Conservation (phyloP, 2,888 invertebrate species). For the Elysia crispata region DNA sequence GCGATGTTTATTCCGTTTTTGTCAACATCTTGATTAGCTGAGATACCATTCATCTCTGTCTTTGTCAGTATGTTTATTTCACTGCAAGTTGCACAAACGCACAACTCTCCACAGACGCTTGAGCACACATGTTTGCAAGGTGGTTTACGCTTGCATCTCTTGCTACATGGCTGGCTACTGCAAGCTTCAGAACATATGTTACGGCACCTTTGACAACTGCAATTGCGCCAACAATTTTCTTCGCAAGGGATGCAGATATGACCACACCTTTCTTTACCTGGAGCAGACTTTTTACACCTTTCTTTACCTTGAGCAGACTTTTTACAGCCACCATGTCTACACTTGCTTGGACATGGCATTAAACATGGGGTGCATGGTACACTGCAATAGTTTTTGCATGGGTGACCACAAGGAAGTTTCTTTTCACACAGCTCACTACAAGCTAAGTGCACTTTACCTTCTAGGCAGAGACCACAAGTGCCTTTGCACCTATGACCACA, state of each 20-base stretch:
- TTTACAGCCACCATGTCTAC: constrained; percentile 29
- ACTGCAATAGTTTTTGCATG: constrained; percentile 41
- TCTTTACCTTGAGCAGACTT: neutral
- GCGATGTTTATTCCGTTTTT: too few relatives aligned
- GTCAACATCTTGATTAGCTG: neutral
- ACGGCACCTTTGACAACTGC: constrained; percentile 22
- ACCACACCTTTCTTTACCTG: constrained; percentile 42
- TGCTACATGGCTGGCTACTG: constrained; percentile 11
- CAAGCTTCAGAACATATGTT: constrained; percentile 42
- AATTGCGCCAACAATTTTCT: constrained; percentile 33
- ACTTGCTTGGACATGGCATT: constrained; percentile 18
- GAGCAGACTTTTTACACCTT: constrained; percentile 31
- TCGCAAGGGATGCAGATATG: too few relatives aligned
- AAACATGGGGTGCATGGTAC: constrained; percentile 45
- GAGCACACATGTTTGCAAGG: constrained; percentile 39
- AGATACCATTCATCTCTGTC: too few relatives aligned
- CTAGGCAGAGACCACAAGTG: constrained; percentile 31
- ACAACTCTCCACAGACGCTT: constrained; percentile 48
- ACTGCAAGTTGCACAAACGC: constrained; percentile 44
- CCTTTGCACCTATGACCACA: constrained; percentile 47
- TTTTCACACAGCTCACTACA: constrained; percentile 43
- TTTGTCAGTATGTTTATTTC: neutral
- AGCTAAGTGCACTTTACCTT: constrained; percentile 35
- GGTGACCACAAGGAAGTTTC: constrained; percentile 44
- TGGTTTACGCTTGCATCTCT: constrained; percentile 6